phyloP scores from a whole-genome alignment of 2,888 invertebrate species.

The Campopleginae sp. region DNA sequence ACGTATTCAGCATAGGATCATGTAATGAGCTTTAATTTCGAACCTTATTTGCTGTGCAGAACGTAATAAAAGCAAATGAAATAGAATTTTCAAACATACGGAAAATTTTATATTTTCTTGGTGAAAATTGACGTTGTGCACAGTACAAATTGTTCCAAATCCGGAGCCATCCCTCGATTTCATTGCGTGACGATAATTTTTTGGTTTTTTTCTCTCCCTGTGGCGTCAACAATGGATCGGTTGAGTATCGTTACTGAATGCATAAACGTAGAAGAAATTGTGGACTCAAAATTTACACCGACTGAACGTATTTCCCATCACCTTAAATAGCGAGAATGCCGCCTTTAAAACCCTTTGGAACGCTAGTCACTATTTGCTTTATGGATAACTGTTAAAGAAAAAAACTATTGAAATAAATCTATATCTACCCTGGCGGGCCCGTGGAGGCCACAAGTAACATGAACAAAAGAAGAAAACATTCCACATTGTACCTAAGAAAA shows the following conservation, averaged over 20 bases:
- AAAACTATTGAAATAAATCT: constrained; percentile 45
- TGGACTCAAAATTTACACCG: neutral
- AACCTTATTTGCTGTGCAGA: too few relatives aligned
- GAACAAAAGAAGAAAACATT: constrained; percentile 55
- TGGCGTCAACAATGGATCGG: neutral
- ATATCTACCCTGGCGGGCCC: constrained; percentile 63
- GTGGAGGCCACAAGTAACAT: constrained; percentile 53
- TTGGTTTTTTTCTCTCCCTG: too few relatives aligned
- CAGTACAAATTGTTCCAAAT: too few relatives aligned
- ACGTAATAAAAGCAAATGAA: too few relatives aligned
- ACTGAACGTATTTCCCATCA: neutral
- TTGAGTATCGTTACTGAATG: neutral
- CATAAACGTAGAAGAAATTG: neutral
- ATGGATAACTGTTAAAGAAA: constrained; percentile 55
- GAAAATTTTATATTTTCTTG: too few relatives aligned
- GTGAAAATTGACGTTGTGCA: too few relatives aligned
- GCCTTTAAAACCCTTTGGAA: constrained; percentile 43
- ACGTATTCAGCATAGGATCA: too few relatives aligned
- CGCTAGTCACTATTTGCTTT: constrained; percentile 65
- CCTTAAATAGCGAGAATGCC: constrained; percentile 19
- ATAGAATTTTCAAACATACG: too few relatives aligned
- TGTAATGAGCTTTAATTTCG: too few relatives aligned
- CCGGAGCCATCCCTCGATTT: too few relatives aligned
- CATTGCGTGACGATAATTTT: too few relatives aligned
- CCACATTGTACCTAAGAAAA: constrained; percentile 51